Evolutionary conservation across 2,888 invertebrate genomes (phyloP), one percentile per base, ranked within the genome.

Genomic region (Cyclophora albipunctata): DNA sequence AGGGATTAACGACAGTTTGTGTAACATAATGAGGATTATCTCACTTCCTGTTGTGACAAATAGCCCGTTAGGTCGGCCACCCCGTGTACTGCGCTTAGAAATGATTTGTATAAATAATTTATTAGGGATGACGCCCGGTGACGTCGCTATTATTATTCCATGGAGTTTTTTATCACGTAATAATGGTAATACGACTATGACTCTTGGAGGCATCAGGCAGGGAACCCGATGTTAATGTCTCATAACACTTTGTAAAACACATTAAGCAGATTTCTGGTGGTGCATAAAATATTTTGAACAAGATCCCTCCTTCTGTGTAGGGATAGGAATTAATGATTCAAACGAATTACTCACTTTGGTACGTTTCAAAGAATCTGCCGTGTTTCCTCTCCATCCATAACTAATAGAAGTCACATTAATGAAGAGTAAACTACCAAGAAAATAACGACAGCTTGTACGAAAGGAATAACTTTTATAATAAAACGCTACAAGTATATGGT

Each of bases 21-120:
- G 71, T 66, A 65, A 63, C 63, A 66, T 81, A 81, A 82, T 79
- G 79, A 76, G 69, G 67, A 67, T 82, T 82, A 84, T 79, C 84
- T 73, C 64, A 62, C 61, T 72, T 69, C 64, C 66, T 71, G 73
- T 74, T 69, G 67, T 75, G 75, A 77, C 78, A 75, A 76, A 78
- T 76, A 75, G 73, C 61, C 68, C 64, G 63, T 66, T 66, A 57
- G 42, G 20, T 20, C 20, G 33, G 34, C 66, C 66, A 70, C 70
- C 71, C 71, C 55, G 64, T 58, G 63, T 20, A 20, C 20, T 20
- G 20, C 51, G 58, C 58, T 56, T 52, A 5, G 59, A 50, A 51
- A 63, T 62, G 62, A 65, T 69, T 67, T 64, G 62, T 67, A 62
- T 64, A 63, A 66, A 65, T 64, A 63, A 65, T 66, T 63, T 67